phyloP scores from a whole-genome alignment of 2,113 vertebrate species.

The Thymallus thymallus region DNA sequence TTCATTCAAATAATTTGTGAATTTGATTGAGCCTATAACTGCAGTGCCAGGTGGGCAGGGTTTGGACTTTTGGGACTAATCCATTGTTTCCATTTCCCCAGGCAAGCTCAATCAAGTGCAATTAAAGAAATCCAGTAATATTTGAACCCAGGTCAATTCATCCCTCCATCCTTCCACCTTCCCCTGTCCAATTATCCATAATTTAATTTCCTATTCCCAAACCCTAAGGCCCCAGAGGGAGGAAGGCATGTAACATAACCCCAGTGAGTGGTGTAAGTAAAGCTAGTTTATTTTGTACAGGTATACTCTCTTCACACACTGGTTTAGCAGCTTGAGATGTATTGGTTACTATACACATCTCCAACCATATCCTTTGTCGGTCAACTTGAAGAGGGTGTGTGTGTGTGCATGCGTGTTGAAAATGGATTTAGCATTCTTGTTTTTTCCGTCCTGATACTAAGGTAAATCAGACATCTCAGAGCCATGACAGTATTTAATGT shows the following conservation, averaged over 20 bases:
- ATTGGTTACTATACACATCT: slow-evolving; percentile 20
- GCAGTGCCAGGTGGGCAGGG: too few species aligned
- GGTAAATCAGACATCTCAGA: slow-evolving; percentile 54
- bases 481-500: slow-evolving; percentile 63
- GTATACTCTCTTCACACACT: slow-evolving; percentile 20
- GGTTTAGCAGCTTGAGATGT: slow-evolving; percentile 19
- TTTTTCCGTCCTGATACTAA: slow-evolving; percentile 44
- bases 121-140: neutral
- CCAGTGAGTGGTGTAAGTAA: neutral
- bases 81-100: too few species aligned
- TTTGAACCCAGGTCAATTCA: neutral
- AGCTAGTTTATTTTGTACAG: neutral
- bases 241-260: neutral
- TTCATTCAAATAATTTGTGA: too few species aligned
- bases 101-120: too few species aligned
- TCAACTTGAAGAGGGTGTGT: slow-evolving; percentile 23
- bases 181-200: neutral
- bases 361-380: slow-evolving; percentile 24
- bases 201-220: neutral
- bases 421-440: slow-evolving; percentile 23
- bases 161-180: neutral
- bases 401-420: neutral
- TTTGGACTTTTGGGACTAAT: too few species aligned
- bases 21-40: too few species aligned
- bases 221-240: neutral